These are phyloP conservation scores for Isaurus tuberculatus DNA, from an alignment of 92 coral and sea anemone genomes.

Conservation along the genomic window DNA sequence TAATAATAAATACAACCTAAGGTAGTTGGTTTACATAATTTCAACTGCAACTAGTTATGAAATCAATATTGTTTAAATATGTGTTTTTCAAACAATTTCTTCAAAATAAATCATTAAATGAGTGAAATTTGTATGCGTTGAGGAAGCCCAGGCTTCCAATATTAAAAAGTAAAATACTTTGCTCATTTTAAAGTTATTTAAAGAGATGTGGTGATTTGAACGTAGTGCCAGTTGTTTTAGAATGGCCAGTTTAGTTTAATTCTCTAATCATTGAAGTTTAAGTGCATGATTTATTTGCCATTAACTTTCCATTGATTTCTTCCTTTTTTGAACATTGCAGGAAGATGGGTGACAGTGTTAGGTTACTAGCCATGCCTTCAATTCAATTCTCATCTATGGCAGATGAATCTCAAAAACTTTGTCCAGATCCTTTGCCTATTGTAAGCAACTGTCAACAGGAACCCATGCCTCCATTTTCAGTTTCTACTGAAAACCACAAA, in stretches of 20 bases:
- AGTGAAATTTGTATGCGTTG: no score
- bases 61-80: no score
- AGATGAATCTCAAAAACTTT: background rate
- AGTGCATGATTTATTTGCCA: background rate
- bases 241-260: background rate
- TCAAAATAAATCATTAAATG: no score
- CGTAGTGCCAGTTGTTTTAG: no score
- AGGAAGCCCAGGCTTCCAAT: no score
- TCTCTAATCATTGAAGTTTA: background rate
- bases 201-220: background rate
- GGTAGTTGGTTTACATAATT: no score
- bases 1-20: no score
- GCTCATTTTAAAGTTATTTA: no score
- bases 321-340: background rate
- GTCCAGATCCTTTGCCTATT: background rate
- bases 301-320: background rate
- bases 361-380: conserved; percentile 4
- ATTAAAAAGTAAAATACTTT: no score
- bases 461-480: background rate
- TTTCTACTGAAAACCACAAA: background rate
- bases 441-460: background rate
- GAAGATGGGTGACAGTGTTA: conserved; percentile 12
- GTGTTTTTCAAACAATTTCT: no score
- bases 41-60: no score
- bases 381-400: background rate